A percentile compares a stretch with the other conserved stretches of the same genome.
phyloP scores from a whole-genome alignment of 2,888 invertebrate species.

The Lasius platythorax region DNA sequence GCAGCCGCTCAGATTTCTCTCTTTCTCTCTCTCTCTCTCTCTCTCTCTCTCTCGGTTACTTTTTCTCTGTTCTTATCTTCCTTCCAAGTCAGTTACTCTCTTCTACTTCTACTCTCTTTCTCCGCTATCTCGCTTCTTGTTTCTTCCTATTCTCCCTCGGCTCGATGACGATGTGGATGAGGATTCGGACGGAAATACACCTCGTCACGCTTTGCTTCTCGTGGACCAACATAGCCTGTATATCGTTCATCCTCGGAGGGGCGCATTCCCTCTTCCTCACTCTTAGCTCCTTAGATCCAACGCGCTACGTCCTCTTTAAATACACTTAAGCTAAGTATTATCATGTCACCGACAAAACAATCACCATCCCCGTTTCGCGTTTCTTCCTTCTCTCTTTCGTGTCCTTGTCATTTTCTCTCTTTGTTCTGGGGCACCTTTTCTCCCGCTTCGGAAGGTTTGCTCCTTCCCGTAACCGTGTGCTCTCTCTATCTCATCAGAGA shows the following conservation, averaged over 20 bases:
- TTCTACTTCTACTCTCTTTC: conserved; percentile 34
- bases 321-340: conserved; percentile 69
- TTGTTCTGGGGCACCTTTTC: conserved; percentile 65
- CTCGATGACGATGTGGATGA: conserved; percentile 52
- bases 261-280: conserved; percentile 47
- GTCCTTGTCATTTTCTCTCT: conserved; percentile 63
- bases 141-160: conserved; percentile 37
- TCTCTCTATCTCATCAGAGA: conserved; percentile 58
- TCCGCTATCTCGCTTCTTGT: conserved; percentile 13
- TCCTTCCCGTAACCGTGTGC: conserved; percentile 63
- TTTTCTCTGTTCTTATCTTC: no score
- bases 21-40: conserved; percentile 57
- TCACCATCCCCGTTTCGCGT: conserved; percentile 47
- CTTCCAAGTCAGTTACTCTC: background rate
- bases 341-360: conserved; percentile 71
- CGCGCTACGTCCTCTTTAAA: conserved; percentile 63
- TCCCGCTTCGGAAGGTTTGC: conserved; percentile 52
- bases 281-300: conserved; percentile 60
- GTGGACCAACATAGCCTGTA: conserved; percentile 3
- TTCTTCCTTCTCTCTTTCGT: conserved; percentile 46
- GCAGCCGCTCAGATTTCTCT: conserved; percentile 46
- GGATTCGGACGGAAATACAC: conserved; percentile 58
- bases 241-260: conserved; percentile 16
- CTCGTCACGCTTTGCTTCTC: conserved; percentile 54
- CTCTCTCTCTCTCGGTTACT: conserved; percentile 64